These are phyloP conservation scores for Parauchenoglanis ngamensis DNA, from an alignment of 2,797 vertebrate species.

Conservation along the genomic window DNA sequence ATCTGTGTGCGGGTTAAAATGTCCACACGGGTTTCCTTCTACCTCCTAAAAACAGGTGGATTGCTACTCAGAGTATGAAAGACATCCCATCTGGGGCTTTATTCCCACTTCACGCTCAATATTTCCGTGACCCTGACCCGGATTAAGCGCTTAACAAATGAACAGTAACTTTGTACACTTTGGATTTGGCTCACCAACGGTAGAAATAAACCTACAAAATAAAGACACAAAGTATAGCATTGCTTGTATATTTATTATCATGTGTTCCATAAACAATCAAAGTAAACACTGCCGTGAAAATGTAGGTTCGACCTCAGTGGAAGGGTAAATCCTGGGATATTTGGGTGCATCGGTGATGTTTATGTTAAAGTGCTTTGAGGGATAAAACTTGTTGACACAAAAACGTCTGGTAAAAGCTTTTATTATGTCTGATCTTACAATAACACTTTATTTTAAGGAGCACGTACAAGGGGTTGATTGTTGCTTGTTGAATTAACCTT, in stretches of 20 bases:
- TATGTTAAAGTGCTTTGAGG: not conserved
- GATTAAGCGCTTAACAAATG: not conserved
- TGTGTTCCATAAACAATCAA: too few relatives aligned
- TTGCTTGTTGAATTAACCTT: not conserved
- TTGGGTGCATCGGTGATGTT: not conserved
- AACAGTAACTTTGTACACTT: not conserved
- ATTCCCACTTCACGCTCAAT: not conserved
- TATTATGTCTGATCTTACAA: not conserved
- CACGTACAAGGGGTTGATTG: not conserved
- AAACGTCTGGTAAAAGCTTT: not conserved
- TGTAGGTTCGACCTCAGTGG: not conserved
- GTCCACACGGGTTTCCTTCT: not conserved
- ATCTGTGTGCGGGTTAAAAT: not conserved
- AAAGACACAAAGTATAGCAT: not conserved
- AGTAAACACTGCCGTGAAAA: not conserved
- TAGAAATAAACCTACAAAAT: not conserved
- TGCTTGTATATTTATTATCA: not conserved
- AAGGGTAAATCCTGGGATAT: not conserved
- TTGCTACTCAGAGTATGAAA: not conserved
- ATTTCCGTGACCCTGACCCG: not conserved
- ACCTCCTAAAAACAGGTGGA: not conserved
- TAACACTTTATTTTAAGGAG: not conserved
- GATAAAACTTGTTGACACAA: not conserved
- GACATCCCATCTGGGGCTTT: not conserved
- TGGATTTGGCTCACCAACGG: not conserved